Conservation (phyloP, 2,113 vertebrate species). For the Clarias batrachus region DNA sequence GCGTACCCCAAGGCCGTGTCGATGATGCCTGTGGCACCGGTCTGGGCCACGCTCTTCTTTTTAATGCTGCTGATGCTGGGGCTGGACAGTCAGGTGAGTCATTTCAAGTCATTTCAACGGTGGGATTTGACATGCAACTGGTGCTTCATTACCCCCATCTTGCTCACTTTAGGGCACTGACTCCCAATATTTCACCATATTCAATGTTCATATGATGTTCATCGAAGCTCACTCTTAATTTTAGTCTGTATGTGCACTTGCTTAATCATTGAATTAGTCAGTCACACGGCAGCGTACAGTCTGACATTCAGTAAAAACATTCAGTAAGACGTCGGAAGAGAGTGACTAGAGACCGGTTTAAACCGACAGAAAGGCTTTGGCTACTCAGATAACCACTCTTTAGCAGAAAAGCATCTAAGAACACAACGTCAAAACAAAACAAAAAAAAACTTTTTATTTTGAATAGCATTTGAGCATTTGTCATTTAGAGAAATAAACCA, state of each 20-base stretch:
- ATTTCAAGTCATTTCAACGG: neutral
- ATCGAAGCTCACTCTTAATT: neutral
- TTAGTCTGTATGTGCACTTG: neutral
- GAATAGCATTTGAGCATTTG: too few species aligned
- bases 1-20: slow-evolving; percentile 78
- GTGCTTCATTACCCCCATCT: neutral
- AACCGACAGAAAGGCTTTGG: too few species aligned
- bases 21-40: slow-evolving; percentile 77
- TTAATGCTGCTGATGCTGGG: slow-evolving; percentile 80
- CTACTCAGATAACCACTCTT: too few species aligned
- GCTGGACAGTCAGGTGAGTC: slow-evolving; percentile 77
- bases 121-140: neutral
- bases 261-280: neutral
- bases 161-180: neutral
- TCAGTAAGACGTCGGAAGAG: too few species aligned
- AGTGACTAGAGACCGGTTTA: too few species aligned
- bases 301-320: too few species aligned
- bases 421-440: neutral
- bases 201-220: too few species aligned
- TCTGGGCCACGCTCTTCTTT: slow-evolving; percentile 81
- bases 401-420: neutral
- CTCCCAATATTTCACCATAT: neutral
- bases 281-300: neutral
- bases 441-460: too few species aligned
- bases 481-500: too few species aligned